Evolutionary conservation across 1,140 invertebrate species (phyloP).

Genomic region (Acromyrmex charruanus): DNA sequence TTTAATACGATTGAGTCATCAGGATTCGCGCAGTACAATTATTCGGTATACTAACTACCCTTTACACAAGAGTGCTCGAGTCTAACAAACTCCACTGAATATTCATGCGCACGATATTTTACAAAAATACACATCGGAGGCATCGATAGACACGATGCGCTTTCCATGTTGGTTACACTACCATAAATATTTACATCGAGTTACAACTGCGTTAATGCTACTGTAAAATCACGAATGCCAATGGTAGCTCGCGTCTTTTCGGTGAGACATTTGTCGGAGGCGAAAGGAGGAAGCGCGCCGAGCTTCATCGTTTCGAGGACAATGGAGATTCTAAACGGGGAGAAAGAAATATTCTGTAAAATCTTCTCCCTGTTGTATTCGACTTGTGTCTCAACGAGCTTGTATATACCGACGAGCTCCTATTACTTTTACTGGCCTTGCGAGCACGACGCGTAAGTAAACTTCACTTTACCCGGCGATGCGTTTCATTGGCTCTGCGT

Average conservation of each 20-base stretch:
- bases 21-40: constrained; percentile 10
- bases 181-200: constrained; percentile 40
- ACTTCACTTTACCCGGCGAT: constrained; percentile 64
- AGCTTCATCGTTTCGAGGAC: constrained; percentile 59
- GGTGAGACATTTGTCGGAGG: constrained; percentile 36
- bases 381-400: constrained; percentile 30
- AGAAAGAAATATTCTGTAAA: constrained; percentile 44
- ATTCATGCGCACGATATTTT: constrained; percentile 54
- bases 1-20: constrained; percentile 15
- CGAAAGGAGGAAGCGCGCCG: constrained; percentile 69
- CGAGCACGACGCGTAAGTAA: constrained; percentile 54
- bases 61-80: constrained; percentile 34
- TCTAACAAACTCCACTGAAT: constrained; percentile 51
- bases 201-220: constrained; percentile 32
- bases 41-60: constrained; percentile 25
- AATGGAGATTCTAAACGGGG: constrained; percentile 46
- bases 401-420: constrained; percentile 60
- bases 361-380: constrained; percentile 48
- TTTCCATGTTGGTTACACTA: constrained; percentile 29
- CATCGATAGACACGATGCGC: constrained; percentile 31
- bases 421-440: constrained; percentile 78
- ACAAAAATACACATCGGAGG: constrained; percentile 23
- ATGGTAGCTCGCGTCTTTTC: constrained; percentile 21
- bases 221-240: constrained; percentile 45
- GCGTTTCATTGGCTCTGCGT: constrained; percentile 54